Evolutionary conservation across 2,888 invertebrate genomes (phyloP).

Genomic region (Molorchus minor): DNA sequence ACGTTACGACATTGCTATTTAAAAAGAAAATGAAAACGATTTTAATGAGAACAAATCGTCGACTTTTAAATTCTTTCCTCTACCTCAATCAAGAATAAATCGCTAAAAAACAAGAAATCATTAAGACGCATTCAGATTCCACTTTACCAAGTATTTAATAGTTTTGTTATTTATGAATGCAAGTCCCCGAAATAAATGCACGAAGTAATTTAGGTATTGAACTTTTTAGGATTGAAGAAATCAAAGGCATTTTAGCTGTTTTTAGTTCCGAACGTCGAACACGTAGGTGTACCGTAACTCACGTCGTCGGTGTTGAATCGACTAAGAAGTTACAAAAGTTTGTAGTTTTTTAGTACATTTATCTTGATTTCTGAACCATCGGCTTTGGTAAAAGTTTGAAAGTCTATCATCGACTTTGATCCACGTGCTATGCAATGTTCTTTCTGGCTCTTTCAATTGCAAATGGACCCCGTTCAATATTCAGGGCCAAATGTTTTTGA

Average conservation of each 20-base stretch:
- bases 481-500: conserved; percentile 12
- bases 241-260: conserved; percentile 6
- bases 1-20: conserved; percentile 30
- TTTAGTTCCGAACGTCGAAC: neutral
- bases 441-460: conserved; percentile 18
- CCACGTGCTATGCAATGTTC: conserved; percentile 6
- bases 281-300: conserved; percentile 7
- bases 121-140: conserved; percentile 8
- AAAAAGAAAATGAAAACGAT: conserved; percentile 30
- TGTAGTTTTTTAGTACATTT: conserved; percentile 37
- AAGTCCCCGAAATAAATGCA: neutral
- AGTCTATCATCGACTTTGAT: conserved; percentile 17
- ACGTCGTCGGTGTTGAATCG: neutral
- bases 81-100: conserved; percentile 7
- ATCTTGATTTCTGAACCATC: conserved; percentile 31
- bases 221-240: conserved; percentile 8
- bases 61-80: neutral
- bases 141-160: conserved; percentile 1
- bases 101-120: conserved; percentile 3
- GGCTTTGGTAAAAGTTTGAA: conserved; percentile 11
- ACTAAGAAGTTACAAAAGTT: conserved; percentile 30
- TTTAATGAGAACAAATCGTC: conserved; percentile 2
- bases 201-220: conserved; percentile 10
- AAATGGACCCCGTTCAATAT: conserved; percentile 13
- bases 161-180: conserved; percentile 4